Evolutionary conservation across 1,140 invertebrate genomes (phyloP), one percentile per base, ranked within the genome.

Genomic region (Drosophila pachea): DNA sequence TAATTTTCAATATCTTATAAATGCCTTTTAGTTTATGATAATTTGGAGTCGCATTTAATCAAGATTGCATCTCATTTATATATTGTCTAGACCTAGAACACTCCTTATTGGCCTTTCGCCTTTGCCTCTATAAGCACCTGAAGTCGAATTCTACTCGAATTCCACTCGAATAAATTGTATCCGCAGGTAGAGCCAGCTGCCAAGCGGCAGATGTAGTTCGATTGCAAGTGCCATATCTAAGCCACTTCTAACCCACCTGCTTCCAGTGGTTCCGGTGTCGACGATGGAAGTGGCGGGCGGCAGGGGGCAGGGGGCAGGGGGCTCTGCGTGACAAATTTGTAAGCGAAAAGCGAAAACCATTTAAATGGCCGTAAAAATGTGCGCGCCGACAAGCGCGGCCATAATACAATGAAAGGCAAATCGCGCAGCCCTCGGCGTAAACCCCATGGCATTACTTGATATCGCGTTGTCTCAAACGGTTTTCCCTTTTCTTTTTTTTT

Each of bases 361-460:
- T 84, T 78, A 84, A 84, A 84, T 71, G 71, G 76, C 74, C 79
- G 79, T 84, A 84, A 79, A 84, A 84, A 84, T 76, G 76, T 76
- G 74, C 78, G 74, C 75, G 72, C 60, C 64, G 78, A 83, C 78
- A 83, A 66, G 78, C 78, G 78, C 78, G 78, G 73, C 78, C 72
- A 68, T 68, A 83, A 82, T 78, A 82, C 72, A 82, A 82, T 83
- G 81, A 83, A 78, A 74, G 68, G 74, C 74, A 62, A 62, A 76
- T 73, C 71, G 71, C 64, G 75, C 60, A 45, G 43, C 35, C 11
- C 22, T 38, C 58, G n/a, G 22, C 22, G 55, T 48, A 55, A 48
- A 32, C 67, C 67, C 67, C 35, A 38, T 50, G 65, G 47, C 29
- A 73, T 63, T 69, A 63, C 47, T 73, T 69, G 66, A 64, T 68